phyloP scores from a whole-genome alignment of 1,140 invertebrate genomes.

The Dreissena rostriformis region DNA sequence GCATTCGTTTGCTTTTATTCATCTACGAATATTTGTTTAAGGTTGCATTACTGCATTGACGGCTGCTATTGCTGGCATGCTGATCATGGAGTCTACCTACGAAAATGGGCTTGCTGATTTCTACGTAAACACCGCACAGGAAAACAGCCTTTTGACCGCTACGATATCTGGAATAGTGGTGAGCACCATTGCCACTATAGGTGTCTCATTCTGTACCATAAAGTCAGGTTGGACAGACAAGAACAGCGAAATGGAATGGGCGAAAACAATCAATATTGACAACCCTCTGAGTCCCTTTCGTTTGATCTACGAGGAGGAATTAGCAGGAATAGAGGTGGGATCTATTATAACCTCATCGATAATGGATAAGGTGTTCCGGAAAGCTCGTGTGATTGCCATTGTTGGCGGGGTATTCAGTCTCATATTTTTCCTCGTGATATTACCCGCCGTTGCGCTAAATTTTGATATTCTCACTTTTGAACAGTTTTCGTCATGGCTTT shows the following conservation, averaged over 20 bases:
- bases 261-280: slow-evolving; percentile 79
- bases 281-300: slow-evolving; percentile 80
- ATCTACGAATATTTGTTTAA: slow-evolving; percentile 49
- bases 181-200: slow-evolving; percentile 27
- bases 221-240: slow-evolving; percentile 33
- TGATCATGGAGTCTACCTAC: slow-evolving; percentile 64
- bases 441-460: slow-evolving; percentile 64
- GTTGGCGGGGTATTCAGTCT: slow-evolving; percentile 63
- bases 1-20: too few species aligned
- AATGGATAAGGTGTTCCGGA: slow-evolving; percentile 64
- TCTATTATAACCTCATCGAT: slow-evolving; percentile 2
- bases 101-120: slow-evolving; percentile 70
- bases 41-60: slow-evolving; percentile 65
- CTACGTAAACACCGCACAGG: slow-evolving; percentile 66
- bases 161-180: slow-evolving; percentile 31
- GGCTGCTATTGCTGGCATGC: slow-evolving; percentile 61
- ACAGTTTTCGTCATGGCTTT: slow-evolving; percentile 65
- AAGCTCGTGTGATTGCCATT: slow-evolving; percentile 59
- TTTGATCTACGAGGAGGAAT: slow-evolving; percentile 70
- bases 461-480: slow-evolving; percentile 60
- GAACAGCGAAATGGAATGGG: slow-evolving; percentile 72
- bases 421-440: slow-evolving; percentile 63
- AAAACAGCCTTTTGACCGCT: slow-evolving; percentile 66
- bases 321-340: slow-evolving; percentile 45
- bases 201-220: slow-evolving; percentile 49